Evolutionary conservation across 2,113 vertebrate genomes (phyloP).

Genomic region (Mirza zaza): DNA sequence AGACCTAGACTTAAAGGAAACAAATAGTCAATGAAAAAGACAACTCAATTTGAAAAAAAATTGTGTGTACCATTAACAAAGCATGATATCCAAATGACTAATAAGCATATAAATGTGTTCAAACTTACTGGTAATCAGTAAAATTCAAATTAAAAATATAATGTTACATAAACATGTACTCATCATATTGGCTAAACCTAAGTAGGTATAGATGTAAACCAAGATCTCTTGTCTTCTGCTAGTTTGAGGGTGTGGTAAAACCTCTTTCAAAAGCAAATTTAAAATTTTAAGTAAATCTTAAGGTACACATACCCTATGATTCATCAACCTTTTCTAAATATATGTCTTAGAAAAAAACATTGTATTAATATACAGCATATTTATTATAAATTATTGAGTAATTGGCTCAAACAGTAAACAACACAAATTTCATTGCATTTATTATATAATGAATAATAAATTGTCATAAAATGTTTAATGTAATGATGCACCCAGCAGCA

Average conservation of each 20-base stretch:
- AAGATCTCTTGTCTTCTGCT: neutral
- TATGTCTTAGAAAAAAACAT: neutral
- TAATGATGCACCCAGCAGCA: neutral
- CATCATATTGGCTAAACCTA: neutral
- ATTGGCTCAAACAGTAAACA: neutral
- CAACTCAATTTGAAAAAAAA: neutral
- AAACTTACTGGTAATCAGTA: no score
- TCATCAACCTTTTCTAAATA: neutral
- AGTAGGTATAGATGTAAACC: no score
- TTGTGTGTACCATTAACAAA: neutral
- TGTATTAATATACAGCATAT: neutral
- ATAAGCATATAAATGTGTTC: no score
- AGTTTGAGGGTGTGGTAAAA: neutral
- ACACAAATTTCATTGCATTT: neutral
- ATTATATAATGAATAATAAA: neutral
- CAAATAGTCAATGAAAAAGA: neutral
- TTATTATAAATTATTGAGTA: neutral
- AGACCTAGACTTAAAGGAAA: neutral
- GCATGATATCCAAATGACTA: no score
- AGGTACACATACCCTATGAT: neutral
- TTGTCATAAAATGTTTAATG: neutral
- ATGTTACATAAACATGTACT: neutral
- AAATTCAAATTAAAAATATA: neutral
- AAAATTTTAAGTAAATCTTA: neutral
- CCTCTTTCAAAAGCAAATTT: neutral